Conservation (phyloP, 2,113 vertebrate genomes). For the Falcunculus frontatus region DNA sequence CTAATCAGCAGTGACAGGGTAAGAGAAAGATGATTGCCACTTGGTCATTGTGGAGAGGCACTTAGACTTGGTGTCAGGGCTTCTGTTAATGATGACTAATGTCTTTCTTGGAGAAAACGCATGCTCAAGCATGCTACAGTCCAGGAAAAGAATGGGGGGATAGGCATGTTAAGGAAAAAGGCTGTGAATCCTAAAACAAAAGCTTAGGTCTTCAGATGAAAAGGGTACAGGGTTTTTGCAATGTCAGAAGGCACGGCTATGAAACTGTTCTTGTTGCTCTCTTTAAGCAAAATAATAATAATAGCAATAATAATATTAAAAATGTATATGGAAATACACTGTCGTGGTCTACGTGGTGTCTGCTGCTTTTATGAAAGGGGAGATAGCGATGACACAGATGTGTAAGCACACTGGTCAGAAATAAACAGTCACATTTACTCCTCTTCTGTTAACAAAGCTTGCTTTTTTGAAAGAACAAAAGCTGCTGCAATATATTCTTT, state of each 20-base stretch:
- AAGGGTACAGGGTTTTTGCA: not conserved
- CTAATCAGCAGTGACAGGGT: conserved; percentile 87
- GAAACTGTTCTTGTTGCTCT: not conserved
- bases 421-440: not conserved
- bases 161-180: conserved; percentile 17
- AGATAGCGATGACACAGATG: not conserved
- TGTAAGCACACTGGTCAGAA: not conserved
- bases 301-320: not conserved
- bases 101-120: conserved; percentile 79
- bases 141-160: not conserved
- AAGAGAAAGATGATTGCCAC: conserved; percentile 86
- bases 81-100: conserved; percentile 96
- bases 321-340: accelerated
- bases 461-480: not conserved
- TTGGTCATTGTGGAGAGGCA: conserved; percentile 88
- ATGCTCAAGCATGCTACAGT: conserved; percentile 67
- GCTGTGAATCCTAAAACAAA: conserved; percentile 59
- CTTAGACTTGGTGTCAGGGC: conserved; percentile 87
- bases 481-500: not conserved
- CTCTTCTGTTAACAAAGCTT: not conserved
- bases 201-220: not conserved
- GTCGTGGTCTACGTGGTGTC: not conserved
- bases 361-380: not conserved
- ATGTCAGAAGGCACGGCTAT: not conserved
- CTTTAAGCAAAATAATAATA: not conserved